Evolutionary conservation across 2,797 vertebrate genomes (phyloP).

Genomic region (Lutjanus argentimaculatus): DNA sequence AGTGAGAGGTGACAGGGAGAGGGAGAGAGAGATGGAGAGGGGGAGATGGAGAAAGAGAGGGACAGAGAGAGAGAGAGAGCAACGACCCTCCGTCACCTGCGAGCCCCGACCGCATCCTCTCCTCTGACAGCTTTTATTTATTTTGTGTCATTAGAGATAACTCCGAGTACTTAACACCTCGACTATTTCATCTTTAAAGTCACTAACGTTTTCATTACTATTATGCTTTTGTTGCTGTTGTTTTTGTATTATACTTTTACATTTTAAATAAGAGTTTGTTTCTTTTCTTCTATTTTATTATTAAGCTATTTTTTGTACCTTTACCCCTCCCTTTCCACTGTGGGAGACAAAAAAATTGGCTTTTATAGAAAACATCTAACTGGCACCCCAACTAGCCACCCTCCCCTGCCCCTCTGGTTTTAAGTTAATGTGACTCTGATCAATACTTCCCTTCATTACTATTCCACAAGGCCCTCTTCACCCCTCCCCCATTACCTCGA

Average conservation of each 20-base stretch:
- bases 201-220: constrained; percentile 77
- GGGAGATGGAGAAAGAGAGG: constrained; percentile 73
- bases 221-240: constrained; percentile 79
- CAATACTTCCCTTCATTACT: constrained; percentile 59
- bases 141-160: constrained; percentile 82
- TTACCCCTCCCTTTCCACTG: constrained; percentile 52
- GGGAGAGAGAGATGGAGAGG: constrained; percentile 64
- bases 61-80: constrained; percentile 66
- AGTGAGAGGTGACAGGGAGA: constrained; percentile 87
- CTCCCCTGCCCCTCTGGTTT: constrained; percentile 44
- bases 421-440: constrained; percentile 45
- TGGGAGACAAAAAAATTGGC: constrained; percentile 47
- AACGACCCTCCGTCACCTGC: constrained; percentile 72
- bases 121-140: constrained; percentile 84
- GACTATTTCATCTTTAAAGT: constrained; percentile 76
- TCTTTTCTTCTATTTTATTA: constrained; percentile 68
- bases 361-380: constrained; percentile 48
- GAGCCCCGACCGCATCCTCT: constrained; percentile 72
- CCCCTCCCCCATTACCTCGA: constrained; percentile 44
- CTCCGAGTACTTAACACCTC: constrained; percentile 74
- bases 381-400: constrained; percentile 48
- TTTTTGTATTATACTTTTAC: constrained; percentile 77
- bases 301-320: constrained; percentile 65
- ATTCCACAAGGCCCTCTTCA: constrained; percentile 31
- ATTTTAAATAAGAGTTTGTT: constrained; percentile 70